Evolutionary conservation across 2,113 vertebrate genomes (phyloP).

Genomic region (Desmodus rotundus): DNA sequence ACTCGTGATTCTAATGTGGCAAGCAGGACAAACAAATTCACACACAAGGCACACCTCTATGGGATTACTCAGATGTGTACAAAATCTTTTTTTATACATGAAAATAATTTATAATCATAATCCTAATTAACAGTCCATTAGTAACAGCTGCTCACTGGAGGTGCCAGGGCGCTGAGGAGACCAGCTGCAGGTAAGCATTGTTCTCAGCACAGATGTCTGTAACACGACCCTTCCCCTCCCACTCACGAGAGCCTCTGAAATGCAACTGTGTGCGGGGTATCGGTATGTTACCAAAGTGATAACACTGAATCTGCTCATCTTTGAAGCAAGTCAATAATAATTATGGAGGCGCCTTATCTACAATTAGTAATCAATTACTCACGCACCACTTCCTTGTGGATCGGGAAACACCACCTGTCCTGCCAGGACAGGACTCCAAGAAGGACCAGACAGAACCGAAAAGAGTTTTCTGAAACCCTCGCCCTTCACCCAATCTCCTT

Average conservation of each 20-base stretch:
- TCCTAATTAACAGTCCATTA: background rate
- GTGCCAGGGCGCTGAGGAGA: background rate
- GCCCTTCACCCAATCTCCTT: background rate
- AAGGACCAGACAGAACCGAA: background rate
- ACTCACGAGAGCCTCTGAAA: background rate
- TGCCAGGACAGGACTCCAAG: background rate
- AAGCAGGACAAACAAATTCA: background rate
- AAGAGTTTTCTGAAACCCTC: background rate
- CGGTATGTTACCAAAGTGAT: background rate
- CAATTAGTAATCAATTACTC: background rate
- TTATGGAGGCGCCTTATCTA: background rate
- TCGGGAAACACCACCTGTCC: background rate
- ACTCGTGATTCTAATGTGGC: background rate
- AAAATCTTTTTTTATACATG: background rate
- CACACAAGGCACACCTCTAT: accelerated
- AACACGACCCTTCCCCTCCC: background rate
- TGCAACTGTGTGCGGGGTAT: background rate
- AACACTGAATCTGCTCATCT: background rate
- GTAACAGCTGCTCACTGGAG: background rate
- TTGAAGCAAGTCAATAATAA: background rate
- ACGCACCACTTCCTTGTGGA: background rate
- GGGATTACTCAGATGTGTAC: background rate
- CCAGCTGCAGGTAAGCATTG: background rate
- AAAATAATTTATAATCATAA: background rate
- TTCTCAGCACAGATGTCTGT: background rate